Base-by-base conservation (phyloP, 2,888 invertebrate species). In the Congeria kusceri region DNA sequence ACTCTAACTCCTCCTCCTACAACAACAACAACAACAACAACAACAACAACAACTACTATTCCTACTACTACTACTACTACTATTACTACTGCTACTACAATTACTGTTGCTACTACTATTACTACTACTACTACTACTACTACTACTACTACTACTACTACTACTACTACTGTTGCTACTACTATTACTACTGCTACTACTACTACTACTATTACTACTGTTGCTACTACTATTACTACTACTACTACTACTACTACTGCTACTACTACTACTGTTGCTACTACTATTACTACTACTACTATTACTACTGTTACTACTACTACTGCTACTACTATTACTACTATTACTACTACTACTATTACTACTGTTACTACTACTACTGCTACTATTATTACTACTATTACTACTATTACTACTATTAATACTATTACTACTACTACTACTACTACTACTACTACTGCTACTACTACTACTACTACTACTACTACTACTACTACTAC, bases 241-340 rank as follows among this genome's bases (percentile, higher is more conserved):
- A 32, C 32, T 32, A 32, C 32, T 11, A 32, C 32, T 32, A 32
- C 32, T 32, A 32, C 11, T 11, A 32, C 32, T 32, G 11, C 32
- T 32, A 32, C 32, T 11, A 32, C 32, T 32, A 32, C 32, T 32
- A 32, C 32, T 11, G 4, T 11, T 32, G 11, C 32, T 32, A 32
- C 53, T 53, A 53, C 53, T 53, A 53, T 15, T 32, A 32, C 32
- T 53, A 53, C 53, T 53, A 53, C 53, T 53, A 53, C 53, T 53
- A 53, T 15, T 53, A 9, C 32, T 32, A 32, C 32, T 11, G 11
- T 11, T 32, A 32, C 32, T 32, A 32, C 32, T 11, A 32, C 32
- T 32, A 32, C 32, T 32, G 11, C 32, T 11, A 32, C 32, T 32
- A 32, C 32, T 32, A 32, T 11, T 32, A 32, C 32, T 32, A 32